Conservation (phyloP, 1,140 invertebrate species). For the Hyles euphorbiae region DNA sequence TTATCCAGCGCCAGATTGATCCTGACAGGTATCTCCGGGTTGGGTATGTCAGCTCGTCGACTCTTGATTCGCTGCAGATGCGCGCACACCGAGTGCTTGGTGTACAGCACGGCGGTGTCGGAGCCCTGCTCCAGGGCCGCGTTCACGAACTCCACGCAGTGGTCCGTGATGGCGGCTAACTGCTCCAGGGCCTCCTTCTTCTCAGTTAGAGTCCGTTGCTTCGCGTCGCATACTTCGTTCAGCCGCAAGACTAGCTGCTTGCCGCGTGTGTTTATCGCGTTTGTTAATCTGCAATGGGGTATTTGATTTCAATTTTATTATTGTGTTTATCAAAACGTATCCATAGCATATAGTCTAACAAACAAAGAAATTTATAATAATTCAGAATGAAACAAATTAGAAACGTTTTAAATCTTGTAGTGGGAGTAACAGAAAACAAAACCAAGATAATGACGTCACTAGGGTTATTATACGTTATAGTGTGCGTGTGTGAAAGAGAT, state of each 20-base stretch:
- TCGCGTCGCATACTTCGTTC: slow-evolving; percentile 88
- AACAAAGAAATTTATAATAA: no score
- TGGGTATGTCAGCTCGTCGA: slow-evolving; percentile 87
- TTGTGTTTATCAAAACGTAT: no score
- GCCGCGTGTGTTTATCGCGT: slow-evolving; percentile 87
- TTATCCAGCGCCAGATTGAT: slow-evolving; percentile 86
- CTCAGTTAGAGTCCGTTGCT: slow-evolving; percentile 87
- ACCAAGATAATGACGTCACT: no score
- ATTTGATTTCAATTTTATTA: no score
- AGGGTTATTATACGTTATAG: no score
- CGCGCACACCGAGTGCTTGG: slow-evolving; percentile 85
- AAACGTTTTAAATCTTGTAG: no score
- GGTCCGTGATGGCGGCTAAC: slow-evolving; percentile 87
- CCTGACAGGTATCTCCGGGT: slow-evolving; percentile 88
- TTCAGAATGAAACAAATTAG: no score
- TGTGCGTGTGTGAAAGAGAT: no score
- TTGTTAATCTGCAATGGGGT: slow-evolving; percentile 78
- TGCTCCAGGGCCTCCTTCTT: slow-evolving; percentile 88
- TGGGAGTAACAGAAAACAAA: no score
- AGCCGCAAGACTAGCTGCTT: slow-evolving; percentile 87
- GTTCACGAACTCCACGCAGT: slow-evolving; percentile 89
- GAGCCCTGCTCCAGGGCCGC: slow-evolving; percentile 86
- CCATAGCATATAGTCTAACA: no score
- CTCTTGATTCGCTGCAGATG: slow-evolving; percentile 88
- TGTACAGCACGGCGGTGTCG: slow-evolving; percentile 89